Percentiles rank a stretch among this genome's conserved stretches.
These are phyloP conservation scores for Clunio marinus DNA, from an alignment of 2,888 invertebrate species.

Conservation along the genomic window DNA sequence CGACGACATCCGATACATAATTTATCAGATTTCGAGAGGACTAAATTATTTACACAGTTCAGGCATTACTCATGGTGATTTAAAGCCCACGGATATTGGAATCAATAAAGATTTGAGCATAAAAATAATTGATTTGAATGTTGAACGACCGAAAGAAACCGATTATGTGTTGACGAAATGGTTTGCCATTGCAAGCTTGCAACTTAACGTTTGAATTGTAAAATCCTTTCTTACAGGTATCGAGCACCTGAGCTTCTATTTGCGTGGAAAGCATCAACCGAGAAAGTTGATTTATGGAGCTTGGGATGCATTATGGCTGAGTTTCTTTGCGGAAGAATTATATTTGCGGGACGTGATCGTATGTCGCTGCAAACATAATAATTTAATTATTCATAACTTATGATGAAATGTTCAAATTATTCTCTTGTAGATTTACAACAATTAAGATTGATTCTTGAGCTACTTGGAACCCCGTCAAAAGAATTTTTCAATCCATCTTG, in stretches of 20 bases:
- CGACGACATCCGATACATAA: conserved; percentile 30
- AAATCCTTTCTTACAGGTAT: conserved; percentile 19
- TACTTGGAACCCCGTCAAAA: conserved; percentile 33
- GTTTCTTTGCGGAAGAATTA: conserved; percentile 32
- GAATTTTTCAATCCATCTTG: conserved; percentile 36
- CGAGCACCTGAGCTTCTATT: conserved; percentile 32
- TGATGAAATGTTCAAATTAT: not conserved
- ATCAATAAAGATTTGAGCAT: conserved; percentile 34
- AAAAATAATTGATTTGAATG: conserved; percentile 36
- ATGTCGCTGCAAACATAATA: not conserved
- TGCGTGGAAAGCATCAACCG: conserved; percentile 28
- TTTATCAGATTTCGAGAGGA: conserved; percentile 32
- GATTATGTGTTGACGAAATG: conserved; percentile 36
- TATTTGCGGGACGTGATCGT: conserved; percentile 37
- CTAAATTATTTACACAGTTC: conserved; percentile 28
- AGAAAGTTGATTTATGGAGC: conserved; percentile 34
- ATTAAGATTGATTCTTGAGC: conserved; percentile 21
- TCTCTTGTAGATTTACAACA: conserved; percentile 31
- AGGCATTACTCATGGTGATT: conserved; percentile 33
- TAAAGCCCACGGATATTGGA: conserved; percentile 33
- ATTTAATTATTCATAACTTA: not conserved
- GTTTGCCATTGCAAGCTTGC: not conserved
- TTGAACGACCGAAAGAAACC: conserved; percentile 24
- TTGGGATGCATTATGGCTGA: conserved; percentile 36
- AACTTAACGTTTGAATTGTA: not conserved